Evolutionary conservation across 2,113 vertebrate genomes (phyloP).

Genomic region (Plecotus auritus): DNA sequence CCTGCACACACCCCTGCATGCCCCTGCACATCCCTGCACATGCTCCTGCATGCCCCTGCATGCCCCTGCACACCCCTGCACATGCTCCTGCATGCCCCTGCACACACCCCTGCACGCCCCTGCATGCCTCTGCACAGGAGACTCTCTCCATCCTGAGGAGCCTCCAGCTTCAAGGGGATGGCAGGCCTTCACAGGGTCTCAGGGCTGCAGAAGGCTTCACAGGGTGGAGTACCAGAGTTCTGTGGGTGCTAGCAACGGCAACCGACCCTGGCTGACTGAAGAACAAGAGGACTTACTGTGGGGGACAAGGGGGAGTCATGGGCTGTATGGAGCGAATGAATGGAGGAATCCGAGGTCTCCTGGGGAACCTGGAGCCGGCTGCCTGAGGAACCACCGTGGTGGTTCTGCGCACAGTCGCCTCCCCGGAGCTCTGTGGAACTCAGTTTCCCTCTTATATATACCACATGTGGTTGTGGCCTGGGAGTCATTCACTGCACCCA

Average conservation of each 20-base stretch:
- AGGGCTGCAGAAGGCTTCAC: not conserved
- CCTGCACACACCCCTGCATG: no score
- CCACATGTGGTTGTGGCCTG: not conserved
- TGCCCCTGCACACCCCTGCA: no score
- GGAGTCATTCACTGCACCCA: accelerated
- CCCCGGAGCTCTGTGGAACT: not conserved
- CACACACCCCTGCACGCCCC: no score
- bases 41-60: no score
- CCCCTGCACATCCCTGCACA: no score
- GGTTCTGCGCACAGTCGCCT: accelerated
- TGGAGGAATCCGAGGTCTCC: no score
- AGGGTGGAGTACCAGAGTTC: accelerated
- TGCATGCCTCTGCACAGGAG: not conserved
- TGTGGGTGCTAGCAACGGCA: not conserved
- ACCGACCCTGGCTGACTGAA: not conserved
- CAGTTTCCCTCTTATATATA: accelerated
- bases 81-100: no score
- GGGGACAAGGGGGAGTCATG: not conserved
- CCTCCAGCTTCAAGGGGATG: not conserved
- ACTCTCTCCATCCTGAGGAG: not conserved
- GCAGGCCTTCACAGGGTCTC: accelerated
- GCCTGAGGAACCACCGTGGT: accelerated
- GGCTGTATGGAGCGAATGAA: not conserved
- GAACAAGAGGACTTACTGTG: not conserved
- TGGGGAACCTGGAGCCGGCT: not conserved